Evolutionary conservation across 92 coral and sea anemone species (phyloP).

Genomic region (Parazoanthus atlanticus): DNA sequence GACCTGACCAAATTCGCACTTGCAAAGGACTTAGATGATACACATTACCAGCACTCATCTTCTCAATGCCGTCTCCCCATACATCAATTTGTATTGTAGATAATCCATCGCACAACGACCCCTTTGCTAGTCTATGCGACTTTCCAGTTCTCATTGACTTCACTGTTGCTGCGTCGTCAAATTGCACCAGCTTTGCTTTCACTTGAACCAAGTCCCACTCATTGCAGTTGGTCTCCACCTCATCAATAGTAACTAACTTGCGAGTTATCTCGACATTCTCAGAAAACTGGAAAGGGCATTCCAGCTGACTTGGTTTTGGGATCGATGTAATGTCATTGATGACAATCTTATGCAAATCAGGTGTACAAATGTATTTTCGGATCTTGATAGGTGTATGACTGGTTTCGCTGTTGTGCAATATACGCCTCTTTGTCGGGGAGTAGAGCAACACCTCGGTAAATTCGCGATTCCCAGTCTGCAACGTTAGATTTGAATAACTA

Average conservation of each 20-base stretch:
- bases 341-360: conserved; percentile 29
- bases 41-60: too few species aligned
- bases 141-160: conserved; percentile 5
- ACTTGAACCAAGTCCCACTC: neutral
- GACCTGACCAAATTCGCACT: neutral
- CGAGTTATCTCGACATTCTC: conserved; percentile 9
- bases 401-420: conserved; percentile 24
- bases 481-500: conserved; percentile 18
- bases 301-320: conserved; percentile 13
- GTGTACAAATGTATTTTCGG: conserved; percentile 20
- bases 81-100: conserved; percentile 7
- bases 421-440: conserved; percentile 23
- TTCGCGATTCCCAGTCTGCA: conserved; percentile 23
- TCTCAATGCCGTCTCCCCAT: too few species aligned
- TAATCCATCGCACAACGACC: neutral
- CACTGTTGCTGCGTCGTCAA: conserved; percentile 3
- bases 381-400: conserved; percentile 31
- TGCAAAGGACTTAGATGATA: neutral
- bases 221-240: neutral
- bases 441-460: conserved; percentile 25
- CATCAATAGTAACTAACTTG: neutral
- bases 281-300: conserved; percentile 27
- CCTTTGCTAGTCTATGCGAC: conserved; percentile 9
- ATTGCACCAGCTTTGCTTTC: neutral
- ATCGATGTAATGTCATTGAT: conserved; percentile 32